Conservation (phyloP, 2,888 invertebrate genomes). For the Rhagonycha lutea region DNA sequence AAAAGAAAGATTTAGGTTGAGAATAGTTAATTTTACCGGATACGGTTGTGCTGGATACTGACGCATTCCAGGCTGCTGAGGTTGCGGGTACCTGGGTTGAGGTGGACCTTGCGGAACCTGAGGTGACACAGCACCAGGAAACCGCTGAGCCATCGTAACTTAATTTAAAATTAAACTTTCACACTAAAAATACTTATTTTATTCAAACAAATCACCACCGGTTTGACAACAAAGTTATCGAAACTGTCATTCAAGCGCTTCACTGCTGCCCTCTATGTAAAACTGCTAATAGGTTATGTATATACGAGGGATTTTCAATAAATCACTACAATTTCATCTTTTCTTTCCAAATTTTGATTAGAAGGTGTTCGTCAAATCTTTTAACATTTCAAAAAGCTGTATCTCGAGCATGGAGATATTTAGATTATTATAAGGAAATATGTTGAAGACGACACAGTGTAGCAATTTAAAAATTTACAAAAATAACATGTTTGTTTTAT, state of each 20-base stretch:
- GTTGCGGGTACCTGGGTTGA: slow-evolving; percentile 63
- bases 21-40: slow-evolving; percentile 60
- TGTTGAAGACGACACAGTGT: too few species aligned
- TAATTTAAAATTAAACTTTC: neutral
- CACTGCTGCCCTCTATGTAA: neutral
- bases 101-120: slow-evolving; percentile 60
- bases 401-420: too few species aligned
- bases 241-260: neutral
- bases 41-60: slow-evolving; percentile 76
- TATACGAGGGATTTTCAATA: neutral
- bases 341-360: too few species aligned
- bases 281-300: neutral
- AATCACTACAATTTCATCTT: too few species aligned
- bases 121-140: slow-evolving; percentile 59
- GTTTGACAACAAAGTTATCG: neutral
- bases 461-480: too few species aligned
- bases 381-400: too few species aligned
- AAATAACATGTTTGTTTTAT: too few species aligned
- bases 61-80: slow-evolving; percentile 68
- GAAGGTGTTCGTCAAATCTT: too few species aligned
- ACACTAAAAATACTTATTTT: neutral
- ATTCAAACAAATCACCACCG: neutral
- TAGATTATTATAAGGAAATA: too few species aligned
- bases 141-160: slow-evolving; percentile 60
- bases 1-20: neutral